Conservation (phyloP, 2,797 vertebrate species). For the Esox lucius region DNA sequence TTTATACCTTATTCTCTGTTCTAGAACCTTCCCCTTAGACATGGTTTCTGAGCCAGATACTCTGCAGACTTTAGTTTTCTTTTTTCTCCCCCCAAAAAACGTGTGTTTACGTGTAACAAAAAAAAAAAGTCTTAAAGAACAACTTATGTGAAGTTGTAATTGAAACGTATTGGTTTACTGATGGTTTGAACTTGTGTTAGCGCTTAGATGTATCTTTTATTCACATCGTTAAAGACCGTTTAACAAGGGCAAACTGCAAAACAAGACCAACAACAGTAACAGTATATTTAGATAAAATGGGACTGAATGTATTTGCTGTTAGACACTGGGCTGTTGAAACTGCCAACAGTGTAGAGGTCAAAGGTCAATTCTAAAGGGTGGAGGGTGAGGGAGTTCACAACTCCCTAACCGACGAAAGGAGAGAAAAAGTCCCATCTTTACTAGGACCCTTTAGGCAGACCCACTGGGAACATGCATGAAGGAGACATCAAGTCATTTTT, state of each 20-base stretch:
- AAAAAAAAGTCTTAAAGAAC: conserved; percentile 47
- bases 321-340: conserved; percentile 56
- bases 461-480: conserved; percentile 69
- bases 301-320: conserved; percentile 63
- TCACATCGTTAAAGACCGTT: conserved; percentile 48
- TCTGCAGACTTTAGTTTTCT: conserved; percentile 58
- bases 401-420: conserved; percentile 45
- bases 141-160: conserved; percentile 52
- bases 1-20: conserved; percentile 13
- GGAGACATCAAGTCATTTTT: conserved; percentile 79
- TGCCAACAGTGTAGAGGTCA: conserved; percentile 44
- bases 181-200: conserved; percentile 62
- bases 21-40: conserved; percentile 23
- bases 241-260: conserved; percentile 57
- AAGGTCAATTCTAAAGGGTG: conserved; percentile 40
- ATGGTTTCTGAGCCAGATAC: conserved; percentile 24
- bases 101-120: conserved; percentile 77
- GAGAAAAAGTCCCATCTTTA: conserved; percentile 59
- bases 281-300: conserved; percentile 42
- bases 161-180: conserved; percentile 46
- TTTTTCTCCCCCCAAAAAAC: conserved; percentile 42
- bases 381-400: conserved; percentile 21
- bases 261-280: conserved; percentile 41
- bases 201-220: conserved; percentile 62
- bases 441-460: conserved; percentile 66